Evolutionary conservation across 2,888 invertebrate species (phyloP).

Genomic region (Dasysyrphus albostriatus): DNA sequence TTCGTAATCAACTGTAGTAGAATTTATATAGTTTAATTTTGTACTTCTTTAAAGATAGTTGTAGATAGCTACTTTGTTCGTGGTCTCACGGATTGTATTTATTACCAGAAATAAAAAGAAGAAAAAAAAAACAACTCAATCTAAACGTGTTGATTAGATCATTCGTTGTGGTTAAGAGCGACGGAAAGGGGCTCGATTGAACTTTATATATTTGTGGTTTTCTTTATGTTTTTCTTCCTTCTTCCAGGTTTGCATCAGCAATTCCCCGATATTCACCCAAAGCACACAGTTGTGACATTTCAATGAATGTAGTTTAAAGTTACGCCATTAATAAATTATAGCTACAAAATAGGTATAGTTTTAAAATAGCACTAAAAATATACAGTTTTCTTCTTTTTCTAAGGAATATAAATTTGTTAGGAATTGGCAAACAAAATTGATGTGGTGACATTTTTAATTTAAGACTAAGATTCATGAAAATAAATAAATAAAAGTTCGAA

Average conservation of each 20-base stretch:
- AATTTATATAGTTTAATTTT: background rate
- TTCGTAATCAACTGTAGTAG: background rate
- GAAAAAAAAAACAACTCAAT: slow-evolving; percentile 42
- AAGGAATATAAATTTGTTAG: background rate
- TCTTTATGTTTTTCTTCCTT: background rate
- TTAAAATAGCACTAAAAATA: slow-evolving; percentile 4
- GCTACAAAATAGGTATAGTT: background rate
- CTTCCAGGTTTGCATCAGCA: background rate
- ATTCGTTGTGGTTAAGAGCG: slow-evolving; percentile 28
- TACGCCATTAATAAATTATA: slow-evolving; percentile 12
- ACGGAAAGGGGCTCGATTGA: background rate
- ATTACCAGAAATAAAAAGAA: slow-evolving; percentile 25
- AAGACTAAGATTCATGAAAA: background rate
- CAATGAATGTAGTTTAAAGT: slow-evolving; percentile 44
- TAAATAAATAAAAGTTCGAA: background rate
- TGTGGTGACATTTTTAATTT: slow-evolving; percentile 14
- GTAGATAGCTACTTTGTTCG: background rate
- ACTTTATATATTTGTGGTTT: slow-evolving; percentile 33
- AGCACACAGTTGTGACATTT: slow-evolving; percentile 42
- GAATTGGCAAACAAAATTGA: background rate
- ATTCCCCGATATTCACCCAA: background rate
- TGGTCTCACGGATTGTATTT: slow-evolving; percentile 47
- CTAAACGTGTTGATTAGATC: slow-evolving; percentile 69
- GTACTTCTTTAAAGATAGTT: background rate
- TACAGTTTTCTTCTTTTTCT: background rate